Base-by-base conservation (phyloP, 1,140 invertebrate species). In the Macrosteles quadrilineatus region DNA sequence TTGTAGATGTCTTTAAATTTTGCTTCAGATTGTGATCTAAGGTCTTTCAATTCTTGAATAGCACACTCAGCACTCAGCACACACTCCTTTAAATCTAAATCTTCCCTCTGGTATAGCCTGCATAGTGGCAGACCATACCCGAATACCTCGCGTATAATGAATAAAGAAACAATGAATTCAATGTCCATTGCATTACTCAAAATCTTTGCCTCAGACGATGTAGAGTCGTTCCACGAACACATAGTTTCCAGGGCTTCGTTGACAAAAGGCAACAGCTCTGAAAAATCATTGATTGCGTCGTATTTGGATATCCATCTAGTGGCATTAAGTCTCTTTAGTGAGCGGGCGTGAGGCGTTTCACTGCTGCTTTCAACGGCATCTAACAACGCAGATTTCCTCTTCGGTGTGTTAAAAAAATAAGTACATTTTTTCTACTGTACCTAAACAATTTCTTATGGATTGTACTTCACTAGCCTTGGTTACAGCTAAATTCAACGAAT, bases 401-500 rank as follows among this genome's bases (percentile, higher is more conserved):
- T 62, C n/a, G 65, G 32, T 43, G 50, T 67, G 27, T 50, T 73
- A 69, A 72, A 36, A 72, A 72, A 67, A 71, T 14, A 31, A 64
- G 25, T 30, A 69, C 17, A 63, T 62, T 43, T 59, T 62, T 69
- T 69, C 14, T 9, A 73, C 67, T 45, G 50, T 73, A n/a, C 70
- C 72, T 12, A 69, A 43, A 55, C 19, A 36, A 74, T 73, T 71
- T 68, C 59, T 62, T 21, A 71, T 40, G 19, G 21, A 4, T 31
- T 45, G 29, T 23, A 72, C 1, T 27, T 62, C 65, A 50, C 50
- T 67, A 21, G 62, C 29, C 43, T 66, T n/a, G 47, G 45, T 23
- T 2, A 74, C 4, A 25, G 67, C 76, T 55, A 76, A 72, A 72
- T 75, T 81, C 67, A 81, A 74, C 73, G 45, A 75, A 74, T 76